These are phyloP conservation scores for Dinoponera quadriceps DNA, from an alignment of 1,140 invertebrate species.

Conservation along the genomic window DNA sequence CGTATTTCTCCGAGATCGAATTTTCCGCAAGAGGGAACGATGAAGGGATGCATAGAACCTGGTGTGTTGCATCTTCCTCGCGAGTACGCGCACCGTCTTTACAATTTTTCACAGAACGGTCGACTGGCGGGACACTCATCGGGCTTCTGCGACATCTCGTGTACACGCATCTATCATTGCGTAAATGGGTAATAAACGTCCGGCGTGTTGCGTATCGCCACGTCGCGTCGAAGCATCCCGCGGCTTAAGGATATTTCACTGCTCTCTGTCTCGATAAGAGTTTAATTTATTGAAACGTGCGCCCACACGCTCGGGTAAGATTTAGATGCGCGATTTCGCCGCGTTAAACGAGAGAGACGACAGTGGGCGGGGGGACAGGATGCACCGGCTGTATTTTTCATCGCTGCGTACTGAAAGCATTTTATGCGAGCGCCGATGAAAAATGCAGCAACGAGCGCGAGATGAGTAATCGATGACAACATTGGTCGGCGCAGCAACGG, in stretches of 20 bases:
- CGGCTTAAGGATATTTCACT: constrained; percentile 18
- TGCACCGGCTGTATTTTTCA: constrained; percentile 17
- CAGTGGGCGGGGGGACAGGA: too few relatives aligned
- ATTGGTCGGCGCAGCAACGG: constrained; percentile 63
- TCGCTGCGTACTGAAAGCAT: constrained; percentile 16
- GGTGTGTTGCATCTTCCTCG: background rate
- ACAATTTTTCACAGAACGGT: background rate
- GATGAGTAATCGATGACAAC: constrained; percentile 61
- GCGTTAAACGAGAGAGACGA: background rate
- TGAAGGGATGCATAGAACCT: too few relatives aligned
- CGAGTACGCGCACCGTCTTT: background rate
- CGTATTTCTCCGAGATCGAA: background rate
- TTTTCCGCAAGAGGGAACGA: background rate
- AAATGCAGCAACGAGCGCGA: constrained; percentile 32
- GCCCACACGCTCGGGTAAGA: background rate
- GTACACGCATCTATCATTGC: background rate
- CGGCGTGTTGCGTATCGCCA: too few relatives aligned
- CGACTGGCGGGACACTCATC: background rate
- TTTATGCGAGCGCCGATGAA: constrained; percentile 35
- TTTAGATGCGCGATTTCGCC: constrained; percentile 24
- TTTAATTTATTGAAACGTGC: constrained; percentile 39
- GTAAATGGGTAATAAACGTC: constrained; percentile 32
- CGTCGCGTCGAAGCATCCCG: constrained; percentile 8
- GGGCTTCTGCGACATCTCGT: background rate
- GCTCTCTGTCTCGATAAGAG: constrained; percentile 21